phyloP scores from a whole-genome alignment of 2,888 invertebrate species.

The Athripsodes cinereus region DNA sequence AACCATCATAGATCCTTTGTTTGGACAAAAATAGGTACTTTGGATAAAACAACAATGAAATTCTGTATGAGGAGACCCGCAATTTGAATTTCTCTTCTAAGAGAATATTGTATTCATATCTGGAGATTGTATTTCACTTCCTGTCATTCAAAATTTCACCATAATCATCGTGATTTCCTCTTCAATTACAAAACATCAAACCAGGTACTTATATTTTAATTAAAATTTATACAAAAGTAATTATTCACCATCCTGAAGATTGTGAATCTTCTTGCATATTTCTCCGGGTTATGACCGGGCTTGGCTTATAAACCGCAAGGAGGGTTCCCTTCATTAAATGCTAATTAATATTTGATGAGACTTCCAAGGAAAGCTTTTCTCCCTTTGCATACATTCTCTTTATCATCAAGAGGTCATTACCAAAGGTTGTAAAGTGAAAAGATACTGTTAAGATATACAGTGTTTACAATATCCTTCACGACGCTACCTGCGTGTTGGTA shows the following conservation, averaged over 20 bases:
- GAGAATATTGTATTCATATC: neutral
- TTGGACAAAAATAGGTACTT: no score
- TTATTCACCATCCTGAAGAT: neutral
- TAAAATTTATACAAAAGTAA: conserved; percentile 3
- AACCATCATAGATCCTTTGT: no score
- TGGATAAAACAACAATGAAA: no score
- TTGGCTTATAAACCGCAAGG: conserved; percentile 18
- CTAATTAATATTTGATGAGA: conserved; percentile 28
- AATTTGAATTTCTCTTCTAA: no score
- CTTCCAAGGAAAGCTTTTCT: conserved; percentile 6
- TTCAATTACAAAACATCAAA: neutral
- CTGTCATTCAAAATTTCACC: neutral
- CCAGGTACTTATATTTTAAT: neutral
- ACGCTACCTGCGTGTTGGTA: neutral
- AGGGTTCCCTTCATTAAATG: conserved; percentile 26
- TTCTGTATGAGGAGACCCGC: no score
- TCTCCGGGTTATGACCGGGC: conserved; percentile 12
- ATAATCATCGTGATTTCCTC: neutral
- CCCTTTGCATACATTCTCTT: neutral
- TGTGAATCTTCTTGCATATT: conserved; percentile 4
- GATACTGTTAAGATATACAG: neutral
- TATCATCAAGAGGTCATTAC: neutral
- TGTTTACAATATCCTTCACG: neutral
- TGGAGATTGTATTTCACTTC: neutral
- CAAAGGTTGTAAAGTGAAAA: neutral